Conservation (phyloP, 2,888 invertebrate genomes). For the Dynastes grantii region DNA sequence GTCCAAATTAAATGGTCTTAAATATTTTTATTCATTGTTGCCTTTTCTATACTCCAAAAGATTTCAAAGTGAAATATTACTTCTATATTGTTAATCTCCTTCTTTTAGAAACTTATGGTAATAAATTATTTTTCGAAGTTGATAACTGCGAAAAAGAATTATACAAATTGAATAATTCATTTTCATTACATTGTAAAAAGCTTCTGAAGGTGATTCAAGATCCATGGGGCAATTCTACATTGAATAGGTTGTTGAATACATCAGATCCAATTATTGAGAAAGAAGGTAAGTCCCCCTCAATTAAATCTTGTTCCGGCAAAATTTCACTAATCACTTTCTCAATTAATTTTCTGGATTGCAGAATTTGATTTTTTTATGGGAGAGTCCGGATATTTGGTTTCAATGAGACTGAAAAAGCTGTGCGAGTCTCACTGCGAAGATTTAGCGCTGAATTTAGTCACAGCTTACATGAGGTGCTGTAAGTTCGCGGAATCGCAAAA, state of each 20-base stretch:
- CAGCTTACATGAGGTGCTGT: conserved; percentile 70
- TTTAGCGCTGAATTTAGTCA: conserved; percentile 75
- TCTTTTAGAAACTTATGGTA: conserved; percentile 60
- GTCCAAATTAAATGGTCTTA: too few species aligned
- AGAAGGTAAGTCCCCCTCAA: conserved; percentile 61
- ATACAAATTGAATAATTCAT: conserved; percentile 63
- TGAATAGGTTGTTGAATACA: conserved; percentile 64
- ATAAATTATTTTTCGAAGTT: conserved; percentile 61
- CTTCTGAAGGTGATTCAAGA: conserved; percentile 67
- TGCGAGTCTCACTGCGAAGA: conserved; percentile 77
- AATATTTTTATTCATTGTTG: too few species aligned
- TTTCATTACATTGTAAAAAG: conserved; percentile 66
- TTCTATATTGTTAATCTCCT: too few species aligned
- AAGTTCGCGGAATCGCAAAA: conserved; percentile 64
- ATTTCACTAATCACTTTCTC: conserved; percentile 8
- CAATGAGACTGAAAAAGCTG: conserved; percentile 75
- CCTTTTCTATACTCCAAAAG: background rate
- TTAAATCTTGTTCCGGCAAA: background rate
- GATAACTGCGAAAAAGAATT: conserved; percentile 65
- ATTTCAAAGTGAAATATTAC: too few species aligned
- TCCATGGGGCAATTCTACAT: conserved; percentile 67
- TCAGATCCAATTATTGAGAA: conserved; percentile 64
- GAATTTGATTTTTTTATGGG: conserved; percentile 74
- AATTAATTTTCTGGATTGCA: conserved; percentile 59
- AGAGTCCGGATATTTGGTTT: conserved; percentile 75